Conservation (phyloP, 2,888 invertebrate genomes). For the Drosophila helvetica region DNA sequence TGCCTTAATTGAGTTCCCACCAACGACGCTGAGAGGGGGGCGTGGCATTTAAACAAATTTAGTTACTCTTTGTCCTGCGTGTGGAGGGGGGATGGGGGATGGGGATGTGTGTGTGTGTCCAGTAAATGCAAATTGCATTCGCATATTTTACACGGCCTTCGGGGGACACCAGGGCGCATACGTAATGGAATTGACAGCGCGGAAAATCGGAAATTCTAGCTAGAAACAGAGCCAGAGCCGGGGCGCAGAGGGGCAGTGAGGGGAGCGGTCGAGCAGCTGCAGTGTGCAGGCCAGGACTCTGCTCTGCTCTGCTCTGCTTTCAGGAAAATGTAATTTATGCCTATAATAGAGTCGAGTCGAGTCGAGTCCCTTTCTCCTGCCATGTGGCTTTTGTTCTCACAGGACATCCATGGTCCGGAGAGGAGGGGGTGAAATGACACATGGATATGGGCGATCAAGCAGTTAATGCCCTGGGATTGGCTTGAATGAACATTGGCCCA, state of each 20-base stretch:
- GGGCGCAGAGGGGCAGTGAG: not conserved
- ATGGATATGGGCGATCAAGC: conserved; percentile 25
- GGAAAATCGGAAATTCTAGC: conserved; percentile 64
- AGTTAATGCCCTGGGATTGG: conserved; percentile 26
- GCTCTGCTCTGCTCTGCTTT: conserved; percentile 7
- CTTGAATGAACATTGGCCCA: conserved; percentile 28
- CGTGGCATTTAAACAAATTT: conserved; percentile 30
- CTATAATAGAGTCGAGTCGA: conserved; percentile 51
- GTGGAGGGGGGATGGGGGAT: not conserved
- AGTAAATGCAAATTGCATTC: conserved; percentile 61
- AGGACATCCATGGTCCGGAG: not conserved
- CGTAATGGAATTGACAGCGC: conserved; percentile 68
- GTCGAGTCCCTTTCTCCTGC: conserved; percentile 44
- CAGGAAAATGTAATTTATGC: conserved; percentile 59
- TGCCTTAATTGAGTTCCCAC: conserved; percentile 30
- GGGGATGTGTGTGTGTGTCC: conserved; percentile 32
- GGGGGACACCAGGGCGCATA: conserved; percentile 51
- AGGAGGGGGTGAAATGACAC: conserved; percentile 31
- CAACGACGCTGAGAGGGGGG: conserved; percentile 17
- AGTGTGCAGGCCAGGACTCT: conserved; percentile 19
- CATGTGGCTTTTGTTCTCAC: conserved; percentile 44
- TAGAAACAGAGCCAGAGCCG: conserved; percentile 8
- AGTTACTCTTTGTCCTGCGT: conserved; percentile 34
- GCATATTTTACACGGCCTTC: conserved; percentile 51
- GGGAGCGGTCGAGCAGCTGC: conserved; percentile 21